These are phyloP conservation scores for Lacanobia oleracea DNA, from an alignment of 2,888 invertebrate species.

Conservation along the genomic window DNA sequence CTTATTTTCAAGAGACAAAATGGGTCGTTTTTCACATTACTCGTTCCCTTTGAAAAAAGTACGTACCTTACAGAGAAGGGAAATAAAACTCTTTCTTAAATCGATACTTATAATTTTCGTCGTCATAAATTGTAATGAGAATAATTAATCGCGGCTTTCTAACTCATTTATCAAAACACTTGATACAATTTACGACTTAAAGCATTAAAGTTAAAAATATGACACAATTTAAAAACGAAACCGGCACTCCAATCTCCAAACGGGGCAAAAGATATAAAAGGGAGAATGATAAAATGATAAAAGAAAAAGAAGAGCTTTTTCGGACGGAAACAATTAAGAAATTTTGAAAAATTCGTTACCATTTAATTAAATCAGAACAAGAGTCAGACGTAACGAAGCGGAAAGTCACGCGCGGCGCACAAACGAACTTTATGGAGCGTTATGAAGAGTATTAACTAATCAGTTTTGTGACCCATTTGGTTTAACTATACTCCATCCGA, in stretches of 20 bases:
- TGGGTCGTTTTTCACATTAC: slow-evolving; percentile 32
- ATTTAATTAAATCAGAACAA: slow-evolving; percentile 85
- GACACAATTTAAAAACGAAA: slow-evolving; percentile 22
- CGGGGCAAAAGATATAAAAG: slow-evolving; percentile 48
- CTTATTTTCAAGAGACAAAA: slow-evolving; percentile 72
- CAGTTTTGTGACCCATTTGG: slow-evolving; percentile 34
- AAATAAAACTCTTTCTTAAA: slow-evolving; percentile 21
- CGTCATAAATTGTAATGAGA: slow-evolving; percentile 24
- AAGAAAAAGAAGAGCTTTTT: slow-evolving; percentile 61
- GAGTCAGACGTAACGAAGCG: slow-evolving; percentile 80
- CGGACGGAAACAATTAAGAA: slow-evolving; percentile 85
- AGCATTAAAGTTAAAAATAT: slow-evolving; percentile 5
- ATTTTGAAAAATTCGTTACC: slow-evolving; percentile 77
- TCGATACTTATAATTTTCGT: slow-evolving; percentile 36
- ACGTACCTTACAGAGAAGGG: neutral
- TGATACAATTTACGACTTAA: slow-evolving; percentile 22
- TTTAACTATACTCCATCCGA: slow-evolving; percentile 9
- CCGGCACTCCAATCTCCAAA: slow-evolving; percentile 35
- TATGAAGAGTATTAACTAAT: slow-evolving; percentile 41
- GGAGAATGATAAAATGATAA: slow-evolving; percentile 43
- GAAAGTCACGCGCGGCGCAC: slow-evolving; percentile 76
- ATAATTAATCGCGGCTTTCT: slow-evolving; percentile 28
- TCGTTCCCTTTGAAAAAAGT: slow-evolving; percentile 6
- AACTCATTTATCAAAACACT: slow-evolving; percentile 21
- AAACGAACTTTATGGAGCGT: slow-evolving; percentile 64